Evolutionary conservation across 2,888 invertebrate genomes (phyloP).

Genomic region (Caenorhabditis sulstoni): DNA sequence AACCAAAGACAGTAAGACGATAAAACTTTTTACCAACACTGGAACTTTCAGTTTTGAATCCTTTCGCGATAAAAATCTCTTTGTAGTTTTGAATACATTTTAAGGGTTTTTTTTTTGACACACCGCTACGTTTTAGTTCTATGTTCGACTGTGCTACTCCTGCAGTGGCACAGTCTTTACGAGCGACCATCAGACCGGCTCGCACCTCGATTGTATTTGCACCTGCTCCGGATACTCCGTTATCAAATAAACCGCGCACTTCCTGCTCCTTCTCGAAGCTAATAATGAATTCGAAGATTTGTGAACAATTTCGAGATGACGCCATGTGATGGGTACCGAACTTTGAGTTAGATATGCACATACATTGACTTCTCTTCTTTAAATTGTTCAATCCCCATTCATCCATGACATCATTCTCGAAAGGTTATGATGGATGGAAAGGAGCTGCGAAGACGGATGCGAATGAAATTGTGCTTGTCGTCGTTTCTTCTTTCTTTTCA

Average conservation of each 20-base stretch:
- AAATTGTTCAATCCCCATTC: background rate
- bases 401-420: slow-evolving; percentile 33
- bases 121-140: slow-evolving; percentile 1
- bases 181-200: slow-evolving; percentile 20
- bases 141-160: slow-evolving; percentile 10
- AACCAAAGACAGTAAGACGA: too few species aligned
- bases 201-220: slow-evolving; percentile 38
- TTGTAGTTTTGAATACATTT: too few species aligned
- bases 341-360: slow-evolving; percentile 4
- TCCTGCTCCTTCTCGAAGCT: background rate
- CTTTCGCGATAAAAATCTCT: too few species aligned
- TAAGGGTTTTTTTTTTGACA: too few species aligned
- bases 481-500: background rate
- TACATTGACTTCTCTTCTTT: slow-evolving; percentile 6
- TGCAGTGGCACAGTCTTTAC: background rate
- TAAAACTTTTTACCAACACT: too few species aligned
- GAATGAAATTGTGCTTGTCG: slow-evolving; percentile 21
- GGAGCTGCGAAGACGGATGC: background rate
- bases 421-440: slow-evolving; percentile 42
- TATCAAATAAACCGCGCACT: slow-evolving; percentile 26
- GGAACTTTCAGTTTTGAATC: too few species aligned
- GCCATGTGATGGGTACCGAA: background rate
- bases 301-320: background rate
- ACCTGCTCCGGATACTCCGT: slow-evolving; percentile 41
- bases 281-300: background rate